These are phyloP conservation scores for Microtus ochrogaster DNA, from an alignment of 2,113 vertebrate genomes.

Conservation along the genomic window DNA sequence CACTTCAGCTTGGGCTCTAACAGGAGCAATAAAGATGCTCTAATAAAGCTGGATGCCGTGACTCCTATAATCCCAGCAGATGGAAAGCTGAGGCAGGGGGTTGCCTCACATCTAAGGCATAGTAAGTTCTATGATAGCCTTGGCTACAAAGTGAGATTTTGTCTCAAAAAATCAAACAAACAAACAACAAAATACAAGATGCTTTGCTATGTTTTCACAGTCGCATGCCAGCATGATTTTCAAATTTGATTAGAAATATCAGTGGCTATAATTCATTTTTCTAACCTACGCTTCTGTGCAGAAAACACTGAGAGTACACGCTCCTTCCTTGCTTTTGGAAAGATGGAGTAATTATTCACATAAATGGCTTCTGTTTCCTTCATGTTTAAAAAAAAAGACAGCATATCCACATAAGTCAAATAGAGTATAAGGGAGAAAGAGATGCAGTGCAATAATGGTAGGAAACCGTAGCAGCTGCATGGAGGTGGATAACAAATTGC, in stretches of 20 bases:
- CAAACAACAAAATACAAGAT: neutral
- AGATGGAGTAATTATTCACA: slow-evolving; percentile 76
- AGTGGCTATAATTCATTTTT: slow-evolving; percentile 65
- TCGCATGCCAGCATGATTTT: neutral
- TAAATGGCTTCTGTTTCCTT: slow-evolving; percentile 63
- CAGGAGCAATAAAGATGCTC: slow-evolving; percentile 6
- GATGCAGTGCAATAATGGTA: slow-evolving; percentile 63
- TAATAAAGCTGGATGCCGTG: neutral
- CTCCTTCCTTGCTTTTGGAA: slow-evolving; percentile 56
- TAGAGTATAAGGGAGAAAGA: slow-evolving; percentile 46
- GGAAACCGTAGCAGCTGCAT: slow-evolving; percentile 59
- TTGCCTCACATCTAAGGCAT: neutral
- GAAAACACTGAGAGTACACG: neutral
- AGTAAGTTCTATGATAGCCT: neutral
- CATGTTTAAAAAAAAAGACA: slow-evolving; percentile 34
- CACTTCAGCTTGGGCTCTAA: neutral
- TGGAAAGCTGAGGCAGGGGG: neutral
- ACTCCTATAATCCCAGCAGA: neutral
- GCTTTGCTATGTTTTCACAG: neutral
- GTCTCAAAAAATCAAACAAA: neutral
- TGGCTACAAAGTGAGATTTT: neutral
- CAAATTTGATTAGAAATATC: slow-evolving; percentile 70
- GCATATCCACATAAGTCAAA: slow-evolving; percentile 67
- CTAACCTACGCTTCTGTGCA: slow-evolving; percentile 40
- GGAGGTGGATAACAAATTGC: slow-evolving; percentile 69